A percentile compares a stretch with the other conserved stretches of the same genome.
These are phyloP conservation scores for Chaunax sp. DNA, from an alignment of 2,797 vertebrate genomes.

Conservation along the genomic window DNA sequence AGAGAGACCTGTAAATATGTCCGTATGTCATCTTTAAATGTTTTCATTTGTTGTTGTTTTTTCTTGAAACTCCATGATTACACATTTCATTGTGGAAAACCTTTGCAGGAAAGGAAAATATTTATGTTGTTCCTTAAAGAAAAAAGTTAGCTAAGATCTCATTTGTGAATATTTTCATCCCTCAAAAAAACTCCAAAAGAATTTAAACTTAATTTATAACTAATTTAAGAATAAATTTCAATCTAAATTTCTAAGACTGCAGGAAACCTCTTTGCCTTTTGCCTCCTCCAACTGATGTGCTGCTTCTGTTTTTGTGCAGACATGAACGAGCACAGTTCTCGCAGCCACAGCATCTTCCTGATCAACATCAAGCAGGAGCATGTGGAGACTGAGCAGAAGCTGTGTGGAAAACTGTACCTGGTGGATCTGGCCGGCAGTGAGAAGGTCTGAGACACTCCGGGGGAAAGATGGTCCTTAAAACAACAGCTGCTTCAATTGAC, in stretches of 20 bases:
- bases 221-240: neutral
- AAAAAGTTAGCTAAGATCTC: too few relatives aligned
- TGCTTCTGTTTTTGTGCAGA: slow-evolving; percentile 59
- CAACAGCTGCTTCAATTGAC: neutral
- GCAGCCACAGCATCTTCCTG: slow-evolving; percentile 98
- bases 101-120: too few relatives aligned
- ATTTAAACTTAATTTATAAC: too few relatives aligned
- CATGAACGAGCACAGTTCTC: slow-evolving; percentile 99
- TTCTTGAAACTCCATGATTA: neutral
- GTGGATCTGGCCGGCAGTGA: slow-evolving; percentile 96
- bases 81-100: too few relatives aligned
- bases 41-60: neutral
- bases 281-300: neutral
- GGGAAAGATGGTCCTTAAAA: neutral
- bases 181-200: too few relatives aligned
- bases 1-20: neutral
- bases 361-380: slow-evolving; percentile 99
- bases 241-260: neutral
- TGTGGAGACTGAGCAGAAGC: slow-evolving; percentile 94
- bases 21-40: neutral
- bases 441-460: slow-evolving; percentile 81
- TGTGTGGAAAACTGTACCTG: slow-evolving; percentile 95
- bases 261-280: neutral
- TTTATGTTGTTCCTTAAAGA: too few relatives aligned
- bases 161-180: too few relatives aligned